Base-by-base conservation (phyloP, 2,113 vertebrate genomes). In the Corvus cornix region DNA sequence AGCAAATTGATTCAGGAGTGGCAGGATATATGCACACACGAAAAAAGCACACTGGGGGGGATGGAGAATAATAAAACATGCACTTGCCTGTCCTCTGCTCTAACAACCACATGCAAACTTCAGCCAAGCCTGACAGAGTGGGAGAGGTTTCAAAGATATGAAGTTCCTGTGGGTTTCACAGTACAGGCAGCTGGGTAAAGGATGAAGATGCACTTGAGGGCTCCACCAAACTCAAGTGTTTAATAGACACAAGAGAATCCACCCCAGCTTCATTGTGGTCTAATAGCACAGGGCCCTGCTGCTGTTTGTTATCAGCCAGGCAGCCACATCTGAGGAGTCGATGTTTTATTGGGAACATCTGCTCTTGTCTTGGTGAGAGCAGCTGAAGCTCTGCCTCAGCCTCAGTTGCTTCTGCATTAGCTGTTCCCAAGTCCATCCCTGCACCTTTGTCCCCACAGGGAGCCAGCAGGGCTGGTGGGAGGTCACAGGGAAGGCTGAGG, bases 81-180 rank as follows among this genome's bases (percentile, higher is more conserved):
- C 41, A 4, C 90, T 93, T 93, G 92, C 93, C 82, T 93, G 91
- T 90, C 82, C 93, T 91, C 55, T 67, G 75, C 72, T 88, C 79
- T 90, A 88, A 90, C 55, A 95, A 94, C 62, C 49, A 78, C 79
- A 46, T 4, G 35, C 63, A 89, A 90, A 80, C 88, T 64, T 46
- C 92, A 92, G 86, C 94, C 90, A 91, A 93, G 72, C 59, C 90
- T 86, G 79, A 55, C 83, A 86, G 81, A 87, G 37, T 52, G 72
- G 88, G 83, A 93, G 64, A 90, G 72, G 55, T 90, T 92, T 96
- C 92, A 84, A 77, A 93, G 90, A 90, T 83, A 70, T 0, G 43
- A 62, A 90, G 92, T 37, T 94, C 70, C 75, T 85, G 78, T 75
- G 88, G 78, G 78, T 90, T 95, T 43, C 68, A 41, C n/a, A 10